Evolutionary conservation across 2,888 invertebrate species (phyloP).

Genomic region (Sminthurinus aureus): DNA sequence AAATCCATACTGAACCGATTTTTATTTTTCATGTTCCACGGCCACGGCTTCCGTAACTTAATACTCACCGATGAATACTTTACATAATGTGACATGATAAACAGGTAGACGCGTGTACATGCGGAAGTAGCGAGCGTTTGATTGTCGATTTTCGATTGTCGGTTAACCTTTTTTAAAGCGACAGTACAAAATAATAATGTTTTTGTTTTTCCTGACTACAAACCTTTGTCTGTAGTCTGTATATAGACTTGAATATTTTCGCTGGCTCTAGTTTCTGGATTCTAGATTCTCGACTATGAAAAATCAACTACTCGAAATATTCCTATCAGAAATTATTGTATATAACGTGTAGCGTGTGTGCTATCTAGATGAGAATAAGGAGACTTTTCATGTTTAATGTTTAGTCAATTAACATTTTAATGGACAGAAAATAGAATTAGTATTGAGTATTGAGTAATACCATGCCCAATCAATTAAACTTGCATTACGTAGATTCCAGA

Average conservation of each 20-base stretch:
- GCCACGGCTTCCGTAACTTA: background rate
- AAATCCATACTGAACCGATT: background rate
- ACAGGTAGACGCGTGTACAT: background rate
- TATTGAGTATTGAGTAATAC: no score
- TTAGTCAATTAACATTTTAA: no score
- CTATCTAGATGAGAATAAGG: no score
- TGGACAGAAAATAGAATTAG: no score
- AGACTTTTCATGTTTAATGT: no score
- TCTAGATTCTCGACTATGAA: background rate
- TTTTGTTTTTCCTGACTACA: background rate
- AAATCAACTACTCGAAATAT: background rate
- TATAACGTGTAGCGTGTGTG: no score
- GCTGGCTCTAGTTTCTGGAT: background rate
- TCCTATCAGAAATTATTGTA: no score
- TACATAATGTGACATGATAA: no score
- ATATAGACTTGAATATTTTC: background rate
- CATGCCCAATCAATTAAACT: no score
- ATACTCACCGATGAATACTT: background rate
- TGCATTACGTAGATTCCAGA: no score
- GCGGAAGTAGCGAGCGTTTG: conserved; percentile 9
- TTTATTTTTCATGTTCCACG: conserved; percentile 11
- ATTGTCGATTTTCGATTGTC: background rate
- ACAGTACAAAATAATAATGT: background rate
- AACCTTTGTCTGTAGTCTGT: background rate
- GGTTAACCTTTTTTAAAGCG: background rate